Evolutionary conservation across 2,888 invertebrate species (phyloP).

Genomic region (Chrysolina oricalcia): DNA sequence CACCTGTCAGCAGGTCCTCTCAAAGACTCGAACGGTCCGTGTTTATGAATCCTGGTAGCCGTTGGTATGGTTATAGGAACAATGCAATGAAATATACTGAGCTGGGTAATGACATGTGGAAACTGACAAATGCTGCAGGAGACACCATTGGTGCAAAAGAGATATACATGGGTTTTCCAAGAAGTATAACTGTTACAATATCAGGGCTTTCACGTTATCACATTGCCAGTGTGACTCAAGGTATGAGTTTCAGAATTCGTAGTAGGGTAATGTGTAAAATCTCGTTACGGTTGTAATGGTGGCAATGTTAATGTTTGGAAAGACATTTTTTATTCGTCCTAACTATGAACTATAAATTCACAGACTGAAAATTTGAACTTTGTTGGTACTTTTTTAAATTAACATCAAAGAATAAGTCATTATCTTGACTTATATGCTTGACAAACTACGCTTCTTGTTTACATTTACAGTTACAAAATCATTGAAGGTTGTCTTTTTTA

Average conservation of each 20-base stretch:
- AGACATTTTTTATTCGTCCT: no score
- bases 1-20: conserved; percentile 25
- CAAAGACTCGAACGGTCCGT: conserved; percentile 65
- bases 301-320: no score
- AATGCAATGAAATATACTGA: conserved; percentile 77
- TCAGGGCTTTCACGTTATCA: conserved; percentile 81
- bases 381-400: no score
- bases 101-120: conserved; percentile 74
- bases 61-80: conserved; percentile 83
- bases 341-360: no score
- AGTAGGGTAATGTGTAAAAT: background rate
- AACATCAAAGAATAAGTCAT: no score
- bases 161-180: conserved; percentile 77
- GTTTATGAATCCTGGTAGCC: conserved; percentile 79
- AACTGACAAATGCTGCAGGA: conserved; percentile 83
- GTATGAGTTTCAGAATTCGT: conserved; percentile 71
- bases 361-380: no score
- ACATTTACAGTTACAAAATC: no score
- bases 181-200: conserved; percentile 80
- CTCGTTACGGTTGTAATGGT: no score
- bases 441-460: no score
- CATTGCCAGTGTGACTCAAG: conserved; percentile 86
- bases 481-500: no score
- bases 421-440: no score
- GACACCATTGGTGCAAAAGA: conserved; percentile 82